A percentile compares a stretch with the other conserved stretches of the same genome.
Conservation (phyloP, 2,113 vertebrate species). For the Hippocampus barbouri region DNA sequence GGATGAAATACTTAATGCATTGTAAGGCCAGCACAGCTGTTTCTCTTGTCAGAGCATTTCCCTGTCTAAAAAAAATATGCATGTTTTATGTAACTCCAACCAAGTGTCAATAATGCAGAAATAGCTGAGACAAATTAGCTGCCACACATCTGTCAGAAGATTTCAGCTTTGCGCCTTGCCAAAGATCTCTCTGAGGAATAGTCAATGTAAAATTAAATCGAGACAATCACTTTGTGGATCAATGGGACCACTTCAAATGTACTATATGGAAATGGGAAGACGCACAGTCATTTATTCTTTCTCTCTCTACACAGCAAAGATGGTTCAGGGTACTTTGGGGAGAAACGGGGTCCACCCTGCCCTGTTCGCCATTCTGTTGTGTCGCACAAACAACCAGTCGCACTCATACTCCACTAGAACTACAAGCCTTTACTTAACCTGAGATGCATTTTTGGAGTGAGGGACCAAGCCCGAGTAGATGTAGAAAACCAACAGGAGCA, state of each 20-base stretch:
- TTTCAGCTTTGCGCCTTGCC: conserved; percentile 59
- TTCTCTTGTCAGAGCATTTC: conserved; percentile 95
- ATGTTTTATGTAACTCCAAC: conserved; percentile 99
- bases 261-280: background rate
- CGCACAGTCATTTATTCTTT: background rate
- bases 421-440: too few relatives aligned
- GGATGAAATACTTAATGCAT: conserved; percentile 99
- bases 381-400: too few relatives aligned
- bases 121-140: conserved; percentile 89
- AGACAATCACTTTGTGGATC: conserved; percentile 8
- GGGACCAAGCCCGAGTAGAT: too few relatives aligned
- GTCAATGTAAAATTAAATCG: conserved; percentile 24
- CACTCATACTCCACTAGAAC: too few relatives aligned
- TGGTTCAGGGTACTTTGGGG: background rate
- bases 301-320: background rate
- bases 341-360: too few relatives aligned
- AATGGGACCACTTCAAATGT: conserved; percentile 7
- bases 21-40: conserved; percentile 99
- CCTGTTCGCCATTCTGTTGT: too few relatives aligned
- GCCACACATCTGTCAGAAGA: conserved; percentile 81
- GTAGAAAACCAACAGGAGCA: too few relatives aligned
- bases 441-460: too few relatives aligned
- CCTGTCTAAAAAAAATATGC: conserved; percentile 79
- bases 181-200: conserved; percentile 41
- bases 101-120: conserved; percentile 99